Evolutionary conservation across 2,888 invertebrate species (phyloP).

Genomic region (Pseudanteris insignis): DNA sequence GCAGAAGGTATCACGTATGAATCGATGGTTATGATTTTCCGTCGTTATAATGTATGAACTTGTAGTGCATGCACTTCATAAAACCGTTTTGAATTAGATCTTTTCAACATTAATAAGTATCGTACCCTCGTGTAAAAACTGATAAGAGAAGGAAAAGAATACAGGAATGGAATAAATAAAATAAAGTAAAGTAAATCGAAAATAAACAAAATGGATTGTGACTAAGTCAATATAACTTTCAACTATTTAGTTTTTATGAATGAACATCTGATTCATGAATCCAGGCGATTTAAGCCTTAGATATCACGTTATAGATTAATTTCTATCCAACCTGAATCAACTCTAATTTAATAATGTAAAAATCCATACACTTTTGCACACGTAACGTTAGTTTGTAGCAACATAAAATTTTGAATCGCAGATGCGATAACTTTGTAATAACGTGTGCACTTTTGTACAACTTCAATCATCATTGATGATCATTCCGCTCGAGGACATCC

Average conservation of each 20-base stretch:
- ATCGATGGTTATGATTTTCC: constrained; percentile 12
- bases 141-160: constrained; percentile 29
- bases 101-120: constrained; percentile 56
- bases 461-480: constrained; percentile 31
- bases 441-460: constrained; percentile 37
- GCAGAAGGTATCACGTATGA: constrained; percentile 41
- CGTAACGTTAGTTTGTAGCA: constrained; percentile 33
- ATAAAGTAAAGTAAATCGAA: background rate
- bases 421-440: constrained; percentile 18
- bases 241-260: constrained; percentile 17
- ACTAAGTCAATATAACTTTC: constrained; percentile 18
- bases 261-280: constrained; percentile 13
- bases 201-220: constrained; percentile 15
- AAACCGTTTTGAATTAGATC: constrained; percentile 44
- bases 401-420: constrained; percentile 20
- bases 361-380: constrained; percentile 7
- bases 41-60: constrained; percentile 38
- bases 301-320: constrained; percentile 43
- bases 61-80: constrained; percentile 44
- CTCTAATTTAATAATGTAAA: constrained; percentile 16
- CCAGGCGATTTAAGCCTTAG: constrained; percentile 31
- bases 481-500: constrained; percentile 36
- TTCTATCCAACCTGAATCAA: constrained; percentile 18
- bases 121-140: constrained; percentile 54
- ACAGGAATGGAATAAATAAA: constrained; percentile 1